Conservation (phyloP, 2,113 vertebrate species). For the Mesoclemmys tuberculata region DNA sequence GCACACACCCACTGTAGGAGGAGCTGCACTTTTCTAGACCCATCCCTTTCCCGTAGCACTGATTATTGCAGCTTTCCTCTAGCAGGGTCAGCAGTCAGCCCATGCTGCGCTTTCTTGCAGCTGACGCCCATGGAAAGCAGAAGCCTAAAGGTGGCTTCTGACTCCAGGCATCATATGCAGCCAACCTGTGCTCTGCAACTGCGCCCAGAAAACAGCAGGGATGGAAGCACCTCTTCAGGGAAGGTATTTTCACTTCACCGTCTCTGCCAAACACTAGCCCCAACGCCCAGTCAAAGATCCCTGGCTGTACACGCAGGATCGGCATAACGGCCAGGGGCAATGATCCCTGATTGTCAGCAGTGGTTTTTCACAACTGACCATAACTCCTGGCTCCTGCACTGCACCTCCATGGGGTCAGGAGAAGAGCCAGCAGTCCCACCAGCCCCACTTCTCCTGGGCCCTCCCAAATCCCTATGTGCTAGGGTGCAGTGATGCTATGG, state of each 20-base stretch:
- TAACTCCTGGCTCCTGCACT: background rate
- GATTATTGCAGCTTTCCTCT: too few relatives aligned
- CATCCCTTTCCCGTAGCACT: background rate
- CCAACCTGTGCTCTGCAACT: background rate
- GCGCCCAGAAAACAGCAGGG: background rate
- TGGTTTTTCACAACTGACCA: background rate
- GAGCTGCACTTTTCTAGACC: accelerated
- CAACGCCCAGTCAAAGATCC: background rate
- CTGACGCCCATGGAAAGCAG: background rate
- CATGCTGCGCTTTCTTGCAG: background rate
- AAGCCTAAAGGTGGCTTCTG: background rate
- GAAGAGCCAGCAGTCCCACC: background rate
- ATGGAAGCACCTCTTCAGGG: too few relatives aligned
- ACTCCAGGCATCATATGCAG: background rate
- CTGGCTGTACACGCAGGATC: too few relatives aligned
- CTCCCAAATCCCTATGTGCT: background rate
- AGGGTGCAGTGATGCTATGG: background rate
- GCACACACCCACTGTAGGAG: accelerated
- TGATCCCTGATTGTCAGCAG: background rate
- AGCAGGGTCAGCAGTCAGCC: background rate
- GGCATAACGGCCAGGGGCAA: background rate
- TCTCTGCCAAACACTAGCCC: too few relatives aligned
- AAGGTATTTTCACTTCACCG: too few relatives aligned
- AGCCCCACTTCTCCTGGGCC: background rate
- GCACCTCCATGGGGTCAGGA: too few relatives aligned